Conservation (phyloP, 2,113 vertebrate species). For the Labrus mixtus region DNA sequence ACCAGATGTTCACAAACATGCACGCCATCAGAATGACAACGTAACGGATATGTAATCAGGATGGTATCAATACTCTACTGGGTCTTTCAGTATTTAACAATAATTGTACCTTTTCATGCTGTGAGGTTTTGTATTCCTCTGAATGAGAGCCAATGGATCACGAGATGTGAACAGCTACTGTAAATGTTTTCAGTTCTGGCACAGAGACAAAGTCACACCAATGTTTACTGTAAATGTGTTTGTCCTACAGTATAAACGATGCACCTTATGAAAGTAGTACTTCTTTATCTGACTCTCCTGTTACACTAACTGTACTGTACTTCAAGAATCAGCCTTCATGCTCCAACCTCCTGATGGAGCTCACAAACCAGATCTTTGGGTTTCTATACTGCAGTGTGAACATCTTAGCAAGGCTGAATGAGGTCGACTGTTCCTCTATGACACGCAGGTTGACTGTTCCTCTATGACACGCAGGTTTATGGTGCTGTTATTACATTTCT, state of each 20-base stretch:
- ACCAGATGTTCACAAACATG: constrained; percentile 34
- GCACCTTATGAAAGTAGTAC: constrained; percentile 60
- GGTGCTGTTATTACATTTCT: too few relatives aligned
- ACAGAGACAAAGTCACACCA: constrained; percentile 17
- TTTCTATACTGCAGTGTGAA: constrained; percentile 24
- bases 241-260: constrained; percentile 62
- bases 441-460: neutral
- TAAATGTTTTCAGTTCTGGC: constrained; percentile 34
- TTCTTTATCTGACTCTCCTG: constrained; percentile 55
- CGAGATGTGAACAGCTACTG: constrained; percentile 50
- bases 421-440: neutral
- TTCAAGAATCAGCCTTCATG: constrained; percentile 27
- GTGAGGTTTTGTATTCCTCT: constrained; percentile 67
- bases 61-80: constrained; percentile 49
- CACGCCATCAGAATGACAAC: constrained; percentile 26
- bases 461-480: too few relatives aligned
- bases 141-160: constrained; percentile 51
- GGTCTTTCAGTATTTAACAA: constrained; percentile 59
- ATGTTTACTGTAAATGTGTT: constrained; percentile 74
- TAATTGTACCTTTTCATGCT: constrained; percentile 56
- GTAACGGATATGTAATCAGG: constrained; percentile 33
- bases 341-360: neutral
- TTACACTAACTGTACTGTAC: constrained; percentile 4
- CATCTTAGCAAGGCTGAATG: constrained; percentile 60
- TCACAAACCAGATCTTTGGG: constrained; percentile 13